phyloP scores from a whole-genome alignment of 2,113 vertebrate genomes.

The Microcebus griseorufus region DNA sequence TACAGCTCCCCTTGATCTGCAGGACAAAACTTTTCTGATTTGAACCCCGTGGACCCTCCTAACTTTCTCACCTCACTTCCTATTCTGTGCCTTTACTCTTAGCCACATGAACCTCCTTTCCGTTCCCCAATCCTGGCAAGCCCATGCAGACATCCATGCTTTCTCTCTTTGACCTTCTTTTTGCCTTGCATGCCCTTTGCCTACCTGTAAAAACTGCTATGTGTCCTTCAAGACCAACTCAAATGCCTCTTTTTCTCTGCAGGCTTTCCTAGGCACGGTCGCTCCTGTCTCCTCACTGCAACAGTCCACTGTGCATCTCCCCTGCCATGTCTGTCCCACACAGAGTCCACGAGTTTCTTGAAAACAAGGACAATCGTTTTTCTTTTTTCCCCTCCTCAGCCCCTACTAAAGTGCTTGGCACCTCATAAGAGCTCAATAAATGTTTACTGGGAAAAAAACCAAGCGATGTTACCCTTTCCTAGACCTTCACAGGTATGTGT shows the following conservation, averaged over 20 bases:
- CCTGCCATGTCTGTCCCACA: accelerated
- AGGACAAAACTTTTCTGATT: neutral
- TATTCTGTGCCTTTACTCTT: neutral
- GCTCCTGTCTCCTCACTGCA: neutral
- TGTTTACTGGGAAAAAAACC: neutral
- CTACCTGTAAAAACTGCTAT: neutral
- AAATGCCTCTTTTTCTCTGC: neutral
- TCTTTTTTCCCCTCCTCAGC: neutral
- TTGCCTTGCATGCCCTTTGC: neutral
- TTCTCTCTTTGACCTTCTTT: neutral
- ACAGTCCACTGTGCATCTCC: neutral
- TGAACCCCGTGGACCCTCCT: neutral
- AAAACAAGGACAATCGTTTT: neutral
- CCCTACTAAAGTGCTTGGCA: neutral
- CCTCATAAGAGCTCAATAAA: neutral
- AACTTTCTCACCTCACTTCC: neutral
- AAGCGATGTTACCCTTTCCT: no score
- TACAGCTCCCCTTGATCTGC: neutral
- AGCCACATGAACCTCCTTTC: neutral
- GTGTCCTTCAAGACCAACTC: neutral
- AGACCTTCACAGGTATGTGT: neutral
- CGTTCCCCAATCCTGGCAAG: neutral
- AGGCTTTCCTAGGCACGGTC: neutral
- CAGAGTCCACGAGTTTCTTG: neutral
- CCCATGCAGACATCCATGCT: neutral